Evolutionary conservation across 2,888 invertebrate genomes (phyloP).

Genomic region (Hetaerina titia): DNA sequence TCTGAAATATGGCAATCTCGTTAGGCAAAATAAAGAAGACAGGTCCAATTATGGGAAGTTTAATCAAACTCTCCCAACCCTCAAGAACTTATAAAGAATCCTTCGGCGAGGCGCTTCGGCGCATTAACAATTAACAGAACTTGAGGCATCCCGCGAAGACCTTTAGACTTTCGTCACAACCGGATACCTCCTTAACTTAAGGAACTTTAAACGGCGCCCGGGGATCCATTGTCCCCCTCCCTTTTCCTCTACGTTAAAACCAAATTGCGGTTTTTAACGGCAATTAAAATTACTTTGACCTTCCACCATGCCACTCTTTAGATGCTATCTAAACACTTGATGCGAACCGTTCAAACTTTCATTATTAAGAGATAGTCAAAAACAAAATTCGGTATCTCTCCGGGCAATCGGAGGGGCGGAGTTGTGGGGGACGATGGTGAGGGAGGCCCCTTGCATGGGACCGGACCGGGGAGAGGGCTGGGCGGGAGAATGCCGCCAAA

Average conservation of each 20-base stretch:
- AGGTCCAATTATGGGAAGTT: background rate
- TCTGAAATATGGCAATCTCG: background rate
- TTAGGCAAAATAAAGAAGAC: background rate
- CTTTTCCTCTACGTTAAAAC: background rate
- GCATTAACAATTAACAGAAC: slow-evolving; percentile 13
- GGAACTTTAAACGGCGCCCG: background rate
- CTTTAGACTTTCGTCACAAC: background rate
- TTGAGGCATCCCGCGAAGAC: background rate
- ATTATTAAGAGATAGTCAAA: background rate
- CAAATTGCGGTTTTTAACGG: background rate
- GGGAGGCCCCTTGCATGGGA: background rate
- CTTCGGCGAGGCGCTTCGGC: background rate
- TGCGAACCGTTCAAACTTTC: background rate
- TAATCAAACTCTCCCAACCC: background rate
- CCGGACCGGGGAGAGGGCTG: background rate
- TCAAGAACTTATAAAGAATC: background rate
- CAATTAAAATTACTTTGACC: slow-evolving; percentile 12
- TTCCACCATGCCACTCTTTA: background rate
- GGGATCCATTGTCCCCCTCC: background rate
- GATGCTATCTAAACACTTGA: background rate
- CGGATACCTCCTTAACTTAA: background rate
- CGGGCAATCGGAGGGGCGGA: background rate
- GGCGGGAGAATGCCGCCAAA: background rate
- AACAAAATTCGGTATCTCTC: background rate
- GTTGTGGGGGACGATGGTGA: background rate